Conservation (phyloP, 1,140 invertebrate genomes). For the Drosophila seguyi region DNA sequence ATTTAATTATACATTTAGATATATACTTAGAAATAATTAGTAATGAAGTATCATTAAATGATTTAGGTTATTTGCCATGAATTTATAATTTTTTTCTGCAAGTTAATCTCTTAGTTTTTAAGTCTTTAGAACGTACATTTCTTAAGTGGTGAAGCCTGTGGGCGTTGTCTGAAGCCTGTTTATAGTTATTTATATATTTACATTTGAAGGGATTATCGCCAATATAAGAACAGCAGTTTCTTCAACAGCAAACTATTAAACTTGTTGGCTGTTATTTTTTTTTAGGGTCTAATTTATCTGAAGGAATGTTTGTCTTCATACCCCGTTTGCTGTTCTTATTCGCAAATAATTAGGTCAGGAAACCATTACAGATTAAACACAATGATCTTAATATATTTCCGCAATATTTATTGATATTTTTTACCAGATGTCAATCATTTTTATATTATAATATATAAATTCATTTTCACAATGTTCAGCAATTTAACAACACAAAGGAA, state of each 20-base stretch:
- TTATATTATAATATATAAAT: not conserved
- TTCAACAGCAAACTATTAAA: too few species aligned
- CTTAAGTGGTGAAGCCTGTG: not conserved
- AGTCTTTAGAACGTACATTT: not conserved
- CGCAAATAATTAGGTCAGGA: not conserved
- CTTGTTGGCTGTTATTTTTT: not conserved
- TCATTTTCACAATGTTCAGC: constrained; percentile 2
- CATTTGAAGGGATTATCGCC: not conserved
- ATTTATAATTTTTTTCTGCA: not conserved
- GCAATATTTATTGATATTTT: not conserved
- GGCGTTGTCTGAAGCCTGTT: too few species aligned
- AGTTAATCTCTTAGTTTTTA: not conserved
- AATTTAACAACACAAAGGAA: not conserved
- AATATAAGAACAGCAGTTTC: not conserved
- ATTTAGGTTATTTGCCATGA: not conserved
- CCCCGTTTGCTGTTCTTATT: not conserved
- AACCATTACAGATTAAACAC: not conserved
- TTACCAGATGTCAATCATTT: not conserved
- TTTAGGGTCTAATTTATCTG: not conserved
- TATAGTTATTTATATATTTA: not conserved
- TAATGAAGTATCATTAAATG: too few species aligned
- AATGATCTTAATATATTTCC: not conserved
- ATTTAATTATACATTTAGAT: too few species aligned
- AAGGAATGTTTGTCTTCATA: not conserved
- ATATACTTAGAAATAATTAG: too few species aligned